Evolutionary conservation across 2,888 invertebrate genomes (phyloP), one percentile per base, ranked within the genome.

Genomic region (Drosophila antonietae): DNA sequence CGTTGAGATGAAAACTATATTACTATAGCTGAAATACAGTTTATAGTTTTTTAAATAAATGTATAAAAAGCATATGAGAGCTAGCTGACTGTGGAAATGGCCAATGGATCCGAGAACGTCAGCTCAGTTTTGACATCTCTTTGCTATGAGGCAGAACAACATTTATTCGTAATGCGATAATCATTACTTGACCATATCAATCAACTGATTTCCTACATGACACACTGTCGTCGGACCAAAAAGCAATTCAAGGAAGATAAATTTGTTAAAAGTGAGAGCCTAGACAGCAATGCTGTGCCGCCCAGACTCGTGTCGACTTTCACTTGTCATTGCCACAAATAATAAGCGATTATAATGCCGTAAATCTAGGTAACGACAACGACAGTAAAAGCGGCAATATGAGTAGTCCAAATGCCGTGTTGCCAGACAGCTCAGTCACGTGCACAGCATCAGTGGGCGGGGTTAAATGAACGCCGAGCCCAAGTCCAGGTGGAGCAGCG

Each of bases 281-380:
- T 10, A 61, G 55, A 15, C 56, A 41, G 2, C 18, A 46, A 7
- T 12, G 43, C 23, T 33, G 68, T 18, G 47, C 23, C 8, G 33
- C n/a, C 18, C n/a, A 46, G 58, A 28, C n/a, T 35, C 31, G 6
- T 51, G 18, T 39, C 77, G 63, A 73, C 73, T 81, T 77, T 81
- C 65, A 68, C 70, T 63, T 61, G 83, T 69, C 68, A 73, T 68
- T 76, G 70, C 67, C 59, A 64, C 68, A 83, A 73, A 70, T 87
- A 84, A 77, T 81, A 79, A 77, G 85, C 74, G 88, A 84, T 87
- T 84, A 84, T 65, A 76, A 73, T 75, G 69, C 66, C 73, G 66
- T 73, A 67, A 80, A 73, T 81, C 68, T 75, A 71, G 37, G 52
- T 51, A 65, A 10, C 49, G 65, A 55, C 47, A n/a, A n/a, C 15